Conservation (phyloP, 2,888 invertebrate species). For the Ametastegia equiseti region DNA sequence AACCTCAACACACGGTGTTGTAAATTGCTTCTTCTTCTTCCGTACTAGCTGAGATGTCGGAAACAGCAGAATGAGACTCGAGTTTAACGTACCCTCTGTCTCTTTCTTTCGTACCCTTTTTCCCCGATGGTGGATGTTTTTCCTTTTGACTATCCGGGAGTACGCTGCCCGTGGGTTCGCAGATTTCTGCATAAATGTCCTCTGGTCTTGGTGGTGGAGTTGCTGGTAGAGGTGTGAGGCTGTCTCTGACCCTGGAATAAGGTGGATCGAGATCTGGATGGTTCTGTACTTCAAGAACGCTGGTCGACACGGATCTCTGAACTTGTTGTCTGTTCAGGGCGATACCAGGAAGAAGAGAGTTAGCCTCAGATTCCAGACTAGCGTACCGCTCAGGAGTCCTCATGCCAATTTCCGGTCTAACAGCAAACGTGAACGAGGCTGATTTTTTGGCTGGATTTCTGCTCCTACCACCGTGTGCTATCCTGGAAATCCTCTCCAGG, state of each 20-base stretch:
- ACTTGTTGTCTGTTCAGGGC: conserved; percentile 64
- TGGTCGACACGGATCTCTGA: conserved; percentile 72
- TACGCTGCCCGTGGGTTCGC: conserved; percentile 61
- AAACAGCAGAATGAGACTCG: conserved; percentile 68
- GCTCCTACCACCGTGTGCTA: conserved; percentile 70
- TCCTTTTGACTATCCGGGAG: conserved; percentile 54
- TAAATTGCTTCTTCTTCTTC: conserved; percentile 74
- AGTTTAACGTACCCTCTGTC: conserved; percentile 71
- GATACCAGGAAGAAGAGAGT: conserved; percentile 59
- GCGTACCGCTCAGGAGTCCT: conserved; percentile 71
- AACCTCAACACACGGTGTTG: conserved; percentile 72
- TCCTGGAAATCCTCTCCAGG: conserved; percentile 70
- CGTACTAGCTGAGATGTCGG: conserved; percentile 67
- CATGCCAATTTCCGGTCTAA: conserved; percentile 73
- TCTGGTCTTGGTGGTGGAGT: conserved; percentile 68
- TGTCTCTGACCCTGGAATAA: conserved; percentile 73
- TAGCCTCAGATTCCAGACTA: conserved; percentile 71
- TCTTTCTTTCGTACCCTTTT: conserved; percentile 62
- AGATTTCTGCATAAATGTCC: conserved; percentile 75
- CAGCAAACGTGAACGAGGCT: conserved; percentile 72
- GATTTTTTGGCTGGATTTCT: conserved; percentile 73
- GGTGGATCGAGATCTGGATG: conserved; percentile 70
- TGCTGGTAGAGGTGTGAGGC: conserved; percentile 68
- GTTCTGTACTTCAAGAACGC: conserved; percentile 68
- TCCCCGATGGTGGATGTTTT: conserved; percentile 60